Evolutionary conservation across 1,140 invertebrate species (phyloP).

Genomic region (Zaprionus gabonicus): DNA sequence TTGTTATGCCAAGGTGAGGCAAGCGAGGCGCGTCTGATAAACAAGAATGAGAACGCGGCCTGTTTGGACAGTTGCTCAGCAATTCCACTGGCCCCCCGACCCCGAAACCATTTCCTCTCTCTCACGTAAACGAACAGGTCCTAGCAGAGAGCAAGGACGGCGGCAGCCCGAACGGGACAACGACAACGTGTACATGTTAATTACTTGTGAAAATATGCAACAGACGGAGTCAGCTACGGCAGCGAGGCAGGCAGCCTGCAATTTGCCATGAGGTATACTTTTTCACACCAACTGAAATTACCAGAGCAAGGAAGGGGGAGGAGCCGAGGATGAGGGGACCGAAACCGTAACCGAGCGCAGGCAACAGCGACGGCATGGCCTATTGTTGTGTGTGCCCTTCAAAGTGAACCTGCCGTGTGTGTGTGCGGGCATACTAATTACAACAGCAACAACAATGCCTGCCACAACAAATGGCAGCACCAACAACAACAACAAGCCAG

Average conservation of each 20-base stretch:
- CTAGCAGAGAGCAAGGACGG: conserved; percentile 58
- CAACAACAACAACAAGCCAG: conserved; percentile 27
- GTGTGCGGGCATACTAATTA: conserved; percentile 79
- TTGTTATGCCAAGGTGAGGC: conserved; percentile 51
- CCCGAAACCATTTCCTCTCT: neutral
- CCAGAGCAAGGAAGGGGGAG: conserved; percentile 20
- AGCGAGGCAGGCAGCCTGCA: conserved; percentile 25
- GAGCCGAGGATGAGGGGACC: conserved; percentile 11
- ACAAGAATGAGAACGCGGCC: conserved; percentile 57
- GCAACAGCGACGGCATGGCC: conserved; percentile 30
- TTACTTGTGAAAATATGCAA: conserved; percentile 83
- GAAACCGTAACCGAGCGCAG: neutral
- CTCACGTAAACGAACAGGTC: conserved; percentile 20
- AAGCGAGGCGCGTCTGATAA: conserved; percentile 35
- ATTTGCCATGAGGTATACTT: conserved; percentile 72
- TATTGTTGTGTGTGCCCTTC: conserved; percentile 65
- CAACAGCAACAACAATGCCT: conserved; percentile 42
- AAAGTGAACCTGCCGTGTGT: conserved; percentile 61
- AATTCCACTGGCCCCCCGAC: conserved; percentile 21
- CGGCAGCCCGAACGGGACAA: conserved; percentile 34
- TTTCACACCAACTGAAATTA: conserved; percentile 74
- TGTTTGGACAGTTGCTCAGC: conserved; percentile 73
- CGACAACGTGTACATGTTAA: conserved; percentile 78
- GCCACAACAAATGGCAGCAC: conserved; percentile 21
- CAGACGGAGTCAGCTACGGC: conserved; percentile 43